Evolutionary conservation across 2,797 vertebrate genomes (phyloP).

Genomic region (Arctocebus calabarensis): DNA sequence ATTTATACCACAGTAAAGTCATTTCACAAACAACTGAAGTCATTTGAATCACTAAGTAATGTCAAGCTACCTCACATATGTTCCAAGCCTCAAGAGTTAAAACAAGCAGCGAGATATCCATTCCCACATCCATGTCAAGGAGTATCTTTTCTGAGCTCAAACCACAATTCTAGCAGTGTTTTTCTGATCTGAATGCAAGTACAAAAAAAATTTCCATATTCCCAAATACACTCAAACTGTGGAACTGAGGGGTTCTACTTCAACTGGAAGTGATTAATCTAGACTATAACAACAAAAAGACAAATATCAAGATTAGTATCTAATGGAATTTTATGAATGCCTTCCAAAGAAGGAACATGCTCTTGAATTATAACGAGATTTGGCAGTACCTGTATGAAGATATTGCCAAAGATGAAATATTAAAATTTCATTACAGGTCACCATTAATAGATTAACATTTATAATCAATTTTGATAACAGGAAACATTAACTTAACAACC

Average conservation of each 20-base stretch:
- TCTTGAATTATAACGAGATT: background rate
- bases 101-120: background rate
- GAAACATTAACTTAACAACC: slow-evolving; percentile 28
- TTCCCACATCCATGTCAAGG: background rate
- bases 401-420: slow-evolving; percentile 14
- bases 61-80: background rate
- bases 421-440: slow-evolving; percentile 24
- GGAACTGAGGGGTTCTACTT: background rate
- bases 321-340: background rate
- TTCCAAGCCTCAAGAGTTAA: background rate
- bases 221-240: background rate
- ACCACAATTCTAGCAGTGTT: background rate
- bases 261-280: background rate
- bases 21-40: background rate
- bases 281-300: background rate
- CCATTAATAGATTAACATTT: background rate
- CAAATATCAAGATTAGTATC: slow-evolving; percentile 1
- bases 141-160: background rate
- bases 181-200: background rate
- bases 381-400: background rate
- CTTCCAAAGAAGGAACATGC: background rate
- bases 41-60: background rate
- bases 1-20: background rate
- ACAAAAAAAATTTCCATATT: background rate
- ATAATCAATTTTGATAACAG: background rate